A percentile compares a stretch with the other conserved stretches of the same genome.
These are phyloP conservation scores for Steatocranus sp. DNA, from an alignment of 2,797 vertebrate genomes.

Conservation along the genomic window DNA sequence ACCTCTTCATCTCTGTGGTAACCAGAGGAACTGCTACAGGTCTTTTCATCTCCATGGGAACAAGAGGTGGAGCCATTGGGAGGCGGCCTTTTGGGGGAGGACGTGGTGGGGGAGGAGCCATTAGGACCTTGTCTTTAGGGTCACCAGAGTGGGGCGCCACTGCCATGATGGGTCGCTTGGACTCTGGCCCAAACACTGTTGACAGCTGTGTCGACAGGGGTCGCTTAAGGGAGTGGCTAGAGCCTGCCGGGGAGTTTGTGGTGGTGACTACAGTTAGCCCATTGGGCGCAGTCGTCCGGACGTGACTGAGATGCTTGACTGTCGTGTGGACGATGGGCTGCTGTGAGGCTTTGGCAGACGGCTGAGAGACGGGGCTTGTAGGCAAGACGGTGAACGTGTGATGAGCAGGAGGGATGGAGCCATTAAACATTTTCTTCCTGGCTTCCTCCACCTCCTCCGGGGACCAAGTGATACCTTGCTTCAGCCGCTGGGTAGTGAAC, in stretches of 20 bases:
- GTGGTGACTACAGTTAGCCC: constrained; percentile 67
- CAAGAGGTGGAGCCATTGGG: constrained; percentile 59
- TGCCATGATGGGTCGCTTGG: constrained; percentile 80
- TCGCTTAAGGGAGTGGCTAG: constrained; percentile 75
- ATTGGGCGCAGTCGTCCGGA: constrained; percentile 77
- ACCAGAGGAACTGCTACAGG: constrained; percentile 51
- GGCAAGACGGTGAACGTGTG: constrained; percentile 84
- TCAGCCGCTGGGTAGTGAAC: constrained; percentile 94
- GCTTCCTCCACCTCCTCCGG: constrained; percentile 98
- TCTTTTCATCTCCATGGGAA: constrained; percentile 64
- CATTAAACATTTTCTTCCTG: constrained; percentile 98
- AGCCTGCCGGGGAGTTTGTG: background rate
- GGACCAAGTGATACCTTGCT: constrained; percentile 98
- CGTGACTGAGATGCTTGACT: constrained; percentile 76
- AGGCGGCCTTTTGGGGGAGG: constrained; percentile 65
- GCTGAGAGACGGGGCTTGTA: constrained; percentile 67
- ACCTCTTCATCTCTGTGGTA: constrained; percentile 56
- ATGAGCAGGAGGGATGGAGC: constrained; percentile 86
- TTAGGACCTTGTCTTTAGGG: constrained; percentile 63
- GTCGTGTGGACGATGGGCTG: constrained; percentile 84
- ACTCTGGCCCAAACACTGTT: constrained; percentile 72
- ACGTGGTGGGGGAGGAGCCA: constrained; percentile 71
- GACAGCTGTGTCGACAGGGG: constrained; percentile 60
- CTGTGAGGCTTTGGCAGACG: constrained; percentile 76
- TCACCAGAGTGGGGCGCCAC: constrained; percentile 62